phyloP scores from a whole-genome alignment of 2,113 vertebrate genomes.

The Trematocara nigrifrons region DNA sequence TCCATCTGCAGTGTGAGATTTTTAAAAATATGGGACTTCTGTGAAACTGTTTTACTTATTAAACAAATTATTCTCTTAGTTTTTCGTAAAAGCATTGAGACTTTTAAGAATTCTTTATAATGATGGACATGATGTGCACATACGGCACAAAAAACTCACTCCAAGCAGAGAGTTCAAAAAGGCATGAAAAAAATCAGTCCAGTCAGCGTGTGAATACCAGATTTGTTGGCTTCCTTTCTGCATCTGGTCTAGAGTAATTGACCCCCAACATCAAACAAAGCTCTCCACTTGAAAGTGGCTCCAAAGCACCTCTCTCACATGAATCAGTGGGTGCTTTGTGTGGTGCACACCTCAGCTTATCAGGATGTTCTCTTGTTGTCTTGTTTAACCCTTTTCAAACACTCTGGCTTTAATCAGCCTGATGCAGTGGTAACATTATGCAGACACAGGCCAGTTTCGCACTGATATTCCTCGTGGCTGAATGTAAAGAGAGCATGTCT shows the following conservation, averaged over 20 bases:
- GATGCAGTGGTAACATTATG: not conserved
- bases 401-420: not conserved
- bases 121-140: not conserved
- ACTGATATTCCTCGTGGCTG: not conserved
- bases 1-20: not conserved
- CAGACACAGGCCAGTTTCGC: not conserved
- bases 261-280: conserved; percentile 1
- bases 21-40: not conserved
- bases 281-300: not conserved
- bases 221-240: not conserved
- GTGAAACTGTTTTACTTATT: not conserved
- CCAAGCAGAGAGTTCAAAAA: not conserved
- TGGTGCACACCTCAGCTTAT: not conserved
- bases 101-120: not conserved
- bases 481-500: not conserved
- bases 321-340: not conserved
- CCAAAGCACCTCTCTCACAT: not conserved
- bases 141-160: not conserved
- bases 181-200: not conserved
- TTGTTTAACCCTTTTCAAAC: not conserved
- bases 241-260: not conserved
- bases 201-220: not conserved
- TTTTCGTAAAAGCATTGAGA: not conserved
- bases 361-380: not conserved
- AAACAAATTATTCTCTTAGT: not conserved